Percentiles rank a stretch among this genome's conserved stretches.
These are phyloP conservation scores for Poeciliopsis occidentalis DNA, from an alignment of 2,113 vertebrate species.

Conservation along the genomic window DNA sequence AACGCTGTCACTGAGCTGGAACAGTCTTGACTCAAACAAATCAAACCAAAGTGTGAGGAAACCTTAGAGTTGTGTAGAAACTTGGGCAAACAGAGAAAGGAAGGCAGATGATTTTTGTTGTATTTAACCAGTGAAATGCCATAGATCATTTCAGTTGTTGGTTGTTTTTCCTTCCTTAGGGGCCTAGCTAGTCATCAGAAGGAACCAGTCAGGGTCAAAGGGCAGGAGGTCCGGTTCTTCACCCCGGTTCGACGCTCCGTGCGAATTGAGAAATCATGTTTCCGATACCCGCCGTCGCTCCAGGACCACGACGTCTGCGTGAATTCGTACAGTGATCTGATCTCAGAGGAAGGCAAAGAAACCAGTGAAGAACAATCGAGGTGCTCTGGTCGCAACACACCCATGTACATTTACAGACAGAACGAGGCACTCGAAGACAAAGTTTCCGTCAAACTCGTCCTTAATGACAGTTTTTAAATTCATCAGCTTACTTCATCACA, in stretches of 20 bases:
- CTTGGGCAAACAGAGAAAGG: no score
- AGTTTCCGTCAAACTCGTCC: constrained; percentile 63
- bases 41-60: no score
- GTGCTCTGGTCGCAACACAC: background rate
- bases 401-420: constrained; percentile 77
- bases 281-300: constrained; percentile 63
- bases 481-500: background rate
- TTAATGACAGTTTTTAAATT: constrained; percentile 3
- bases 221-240: constrained; percentile 79
- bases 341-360: constrained; percentile 48
- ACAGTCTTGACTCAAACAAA: no score
- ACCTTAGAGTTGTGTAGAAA: no score
- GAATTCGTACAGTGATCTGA: constrained; percentile 69
- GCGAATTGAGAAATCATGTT: constrained; percentile 71
- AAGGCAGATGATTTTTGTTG: no score
- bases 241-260: constrained; percentile 81
- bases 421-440: constrained; percentile 78
- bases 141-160: background rate
- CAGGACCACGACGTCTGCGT: constrained; percentile 82
- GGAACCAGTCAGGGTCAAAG: constrained; percentile 52
- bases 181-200: constrained; percentile 56
- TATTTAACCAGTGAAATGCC: no score
- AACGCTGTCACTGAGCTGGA: no score
- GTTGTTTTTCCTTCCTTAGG: constrained; percentile 32
- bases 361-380: background rate